Conservation (phyloP, 2,888 invertebrate genomes). For the Therioaphis trifolii region DNA sequence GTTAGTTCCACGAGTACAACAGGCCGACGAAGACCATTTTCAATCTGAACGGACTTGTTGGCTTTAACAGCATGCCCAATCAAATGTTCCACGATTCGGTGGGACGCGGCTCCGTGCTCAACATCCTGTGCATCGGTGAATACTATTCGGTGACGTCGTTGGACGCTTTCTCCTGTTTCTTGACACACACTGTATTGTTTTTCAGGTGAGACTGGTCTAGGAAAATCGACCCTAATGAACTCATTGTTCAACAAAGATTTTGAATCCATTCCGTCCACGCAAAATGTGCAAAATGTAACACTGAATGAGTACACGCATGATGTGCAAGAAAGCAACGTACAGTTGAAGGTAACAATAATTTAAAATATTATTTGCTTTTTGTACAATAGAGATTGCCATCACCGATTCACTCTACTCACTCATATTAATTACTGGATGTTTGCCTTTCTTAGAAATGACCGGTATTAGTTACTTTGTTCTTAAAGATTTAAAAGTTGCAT, state of each 20-base stretch:
- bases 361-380: no score
- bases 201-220: constrained; percentile 97
- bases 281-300: constrained; percentile 95
- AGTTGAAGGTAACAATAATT: constrained; percentile 79
- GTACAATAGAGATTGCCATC: background rate
- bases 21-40: constrained; percentile 75
- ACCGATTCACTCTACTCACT: background rate
- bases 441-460: background rate
- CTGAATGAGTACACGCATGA: constrained; percentile 97
- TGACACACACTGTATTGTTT: background rate
- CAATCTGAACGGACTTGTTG: constrained; percentile 94
- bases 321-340: constrained; percentile 89
- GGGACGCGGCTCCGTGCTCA: constrained; percentile 97
- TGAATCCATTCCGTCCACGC: constrained; percentile 93
- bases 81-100: constrained; percentile 98
- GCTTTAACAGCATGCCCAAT: constrained; percentile 98
- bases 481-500: background rate
- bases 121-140: constrained; percentile 97
- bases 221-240: constrained; percentile 98
- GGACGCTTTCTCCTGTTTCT: no score
- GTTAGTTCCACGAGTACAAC: constrained; percentile 69
- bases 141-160: constrained; percentile 64
- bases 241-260: constrained; percentile 98
- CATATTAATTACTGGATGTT: background rate
- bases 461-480: background rate